These are phyloP conservation scores for Camponotus fellah DNA, from an alignment of 2,888 invertebrate species.

Conservation along the genomic window DNA sequence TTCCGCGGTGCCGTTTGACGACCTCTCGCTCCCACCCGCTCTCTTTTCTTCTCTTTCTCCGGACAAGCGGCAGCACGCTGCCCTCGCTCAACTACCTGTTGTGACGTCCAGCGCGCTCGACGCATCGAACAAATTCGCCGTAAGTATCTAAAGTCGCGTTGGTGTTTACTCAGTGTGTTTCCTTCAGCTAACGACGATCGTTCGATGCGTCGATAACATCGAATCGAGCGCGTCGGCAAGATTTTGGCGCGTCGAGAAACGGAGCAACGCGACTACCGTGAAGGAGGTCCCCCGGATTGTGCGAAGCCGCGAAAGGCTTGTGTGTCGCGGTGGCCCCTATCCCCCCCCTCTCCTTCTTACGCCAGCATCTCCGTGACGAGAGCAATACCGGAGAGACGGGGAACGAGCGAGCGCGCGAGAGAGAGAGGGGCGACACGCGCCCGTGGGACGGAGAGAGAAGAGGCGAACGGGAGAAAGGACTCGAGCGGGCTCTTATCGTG, in stretches of 20 bases:
- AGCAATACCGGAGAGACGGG: slow-evolving; percentile 23
- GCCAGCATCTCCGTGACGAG: slow-evolving; percentile 28
- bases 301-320: slow-evolving; percentile 75
- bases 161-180: slow-evolving; percentile 29
- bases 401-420: slow-evolving; percentile 19
- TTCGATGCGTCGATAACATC: not conserved
- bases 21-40: slow-evolving; percentile 65
- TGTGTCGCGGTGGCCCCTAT: slow-evolving; percentile 52
- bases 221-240: not conserved
- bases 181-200: not conserved
- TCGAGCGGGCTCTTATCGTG: slow-evolving; percentile 66
- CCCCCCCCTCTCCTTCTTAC: slow-evolving; percentile 41
- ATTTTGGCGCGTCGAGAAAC: not conserved
- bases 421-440: slow-evolving; percentile 51
- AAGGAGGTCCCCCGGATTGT: slow-evolving; percentile 28
- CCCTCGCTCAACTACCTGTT: slow-evolving; percentile 84
- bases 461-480: slow-evolving; percentile 63
- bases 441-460: slow-evolving; percentile 41
- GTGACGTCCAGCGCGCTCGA: slow-evolving; percentile 79
- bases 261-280: not conserved
- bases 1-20: slow-evolving; percentile 59
- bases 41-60: slow-evolving; percentile 69
- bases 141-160: slow-evolving; percentile 37
- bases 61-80: slow-evolving; percentile 78
- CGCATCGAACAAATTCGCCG: slow-evolving; percentile 67